These are phyloP conservation scores for Silurus lanzhouensis DNA, from an alignment of 2,797 vertebrate genomes.

Conservation along the genomic window DNA sequence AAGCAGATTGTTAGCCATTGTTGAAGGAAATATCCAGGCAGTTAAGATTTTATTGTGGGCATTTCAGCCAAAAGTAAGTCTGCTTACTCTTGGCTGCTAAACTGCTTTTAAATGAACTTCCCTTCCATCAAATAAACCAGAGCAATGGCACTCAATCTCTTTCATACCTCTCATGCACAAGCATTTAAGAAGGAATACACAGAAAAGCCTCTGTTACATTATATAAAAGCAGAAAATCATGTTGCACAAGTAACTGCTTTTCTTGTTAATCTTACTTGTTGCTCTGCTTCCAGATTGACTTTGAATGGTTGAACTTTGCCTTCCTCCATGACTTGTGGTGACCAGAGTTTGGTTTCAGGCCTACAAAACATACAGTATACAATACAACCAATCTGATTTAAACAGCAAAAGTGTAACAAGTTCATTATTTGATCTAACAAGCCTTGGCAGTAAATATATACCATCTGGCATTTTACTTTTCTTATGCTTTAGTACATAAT, in stretches of 20 bases:
- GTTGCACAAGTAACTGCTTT: background rate
- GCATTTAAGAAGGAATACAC: background rate
- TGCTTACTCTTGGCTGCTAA: background rate
- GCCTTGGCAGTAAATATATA: no score
- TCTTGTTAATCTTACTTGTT: slow-evolving; percentile 76
- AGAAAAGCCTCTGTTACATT: background rate
- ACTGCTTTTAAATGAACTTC: slow-evolving; percentile 13
- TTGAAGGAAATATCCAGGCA: slow-evolving; percentile 16
- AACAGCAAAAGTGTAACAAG: background rate
- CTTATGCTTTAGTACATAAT: background rate
- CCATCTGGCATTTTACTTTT: background rate
- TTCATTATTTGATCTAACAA: background rate
- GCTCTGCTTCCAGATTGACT: slow-evolving; percentile 85
- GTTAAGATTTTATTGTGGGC: slow-evolving; percentile 11
- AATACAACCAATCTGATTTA: slow-evolving; percentile 15
- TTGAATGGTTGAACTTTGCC: slow-evolving; percentile 82
- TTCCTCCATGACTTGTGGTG: slow-evolving; percentile 70
- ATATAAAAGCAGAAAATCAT: slow-evolving; percentile 11
- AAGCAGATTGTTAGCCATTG: background rate
- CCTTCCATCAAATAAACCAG: slow-evolving; percentile 29
- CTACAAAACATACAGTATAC: slow-evolving; percentile 48
- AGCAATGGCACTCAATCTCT: background rate
- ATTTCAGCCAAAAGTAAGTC: slow-evolving; percentile 12
- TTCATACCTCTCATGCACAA: slow-evolving; percentile 34
- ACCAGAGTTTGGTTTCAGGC: slow-evolving; percentile 60